Evolutionary conservation across 2,113 vertebrate genomes (phyloP).

Genomic region (Larimichthys polyactis): DNA sequence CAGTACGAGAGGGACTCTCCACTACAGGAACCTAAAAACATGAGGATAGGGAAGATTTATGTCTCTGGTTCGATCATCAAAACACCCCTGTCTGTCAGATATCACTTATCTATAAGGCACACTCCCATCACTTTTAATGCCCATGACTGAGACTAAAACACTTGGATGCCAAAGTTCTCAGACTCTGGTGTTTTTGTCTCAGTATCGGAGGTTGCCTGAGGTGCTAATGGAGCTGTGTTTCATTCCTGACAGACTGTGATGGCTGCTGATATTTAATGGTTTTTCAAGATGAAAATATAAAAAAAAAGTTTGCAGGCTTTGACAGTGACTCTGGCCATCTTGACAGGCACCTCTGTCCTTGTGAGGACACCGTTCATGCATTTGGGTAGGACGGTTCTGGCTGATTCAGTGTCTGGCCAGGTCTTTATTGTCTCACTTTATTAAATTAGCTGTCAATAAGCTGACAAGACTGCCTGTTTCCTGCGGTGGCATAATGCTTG

Average conservation of each 20-base stretch:
- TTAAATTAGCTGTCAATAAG: slow-evolving; percentile 71
- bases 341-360: slow-evolving; percentile 61
- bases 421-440: slow-evolving; percentile 63
- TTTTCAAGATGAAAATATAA: slow-evolving; percentile 47
- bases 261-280: slow-evolving; percentile 30
- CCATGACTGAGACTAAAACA: slow-evolving; percentile 46
- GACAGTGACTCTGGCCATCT: slow-evolving; percentile 4
- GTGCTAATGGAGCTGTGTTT: slow-evolving; percentile 57
- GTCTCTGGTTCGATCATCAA: slow-evolving; percentile 10
- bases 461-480: slow-evolving; percentile 25
- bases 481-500: neutral
- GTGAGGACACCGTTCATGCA: slow-evolving; percentile 39
- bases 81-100: slow-evolving; percentile 28
- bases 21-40: slow-evolving; percentile 12
- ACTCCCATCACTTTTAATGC: slow-evolving; percentile 34
- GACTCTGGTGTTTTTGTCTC: slow-evolving; percentile 38
- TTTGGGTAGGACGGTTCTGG: slow-evolving; percentile 22
- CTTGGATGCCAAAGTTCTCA: slow-evolving; percentile 29
- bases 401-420: slow-evolving; percentile 33
- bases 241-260: slow-evolving; percentile 39
- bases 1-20: slow-evolving; percentile 18
- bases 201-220: slow-evolving; percentile 33
- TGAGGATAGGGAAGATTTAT: neutral
- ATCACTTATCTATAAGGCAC: slow-evolving; percentile 24
- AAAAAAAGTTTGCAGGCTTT: slow-evolving; percentile 43